Percentiles rank a stretch among this genome's conserved stretches.
Evolutionary conservation across 30 jellyfish, hydroid and myxozoan genomes (phyloP).

Genomic region (Aurelia sp.): DNA sequence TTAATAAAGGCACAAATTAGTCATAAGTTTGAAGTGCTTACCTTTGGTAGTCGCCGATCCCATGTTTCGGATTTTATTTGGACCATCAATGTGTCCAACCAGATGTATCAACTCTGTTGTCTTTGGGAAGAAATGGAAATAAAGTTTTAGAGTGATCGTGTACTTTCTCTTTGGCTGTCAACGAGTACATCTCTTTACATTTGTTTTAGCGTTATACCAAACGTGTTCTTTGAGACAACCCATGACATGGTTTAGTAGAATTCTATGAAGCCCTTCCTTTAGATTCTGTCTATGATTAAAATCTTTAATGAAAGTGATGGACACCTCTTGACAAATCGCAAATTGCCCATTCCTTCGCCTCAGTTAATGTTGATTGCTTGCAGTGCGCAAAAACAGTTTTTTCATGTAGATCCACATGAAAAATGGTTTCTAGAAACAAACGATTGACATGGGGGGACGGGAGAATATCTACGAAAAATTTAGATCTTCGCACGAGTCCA

Average conservation of each 20-base stretch:
- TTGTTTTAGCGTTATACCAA: too few species aligned
- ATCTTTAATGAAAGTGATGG: too few species aligned
- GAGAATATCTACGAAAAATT: neutral
- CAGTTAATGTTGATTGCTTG: too few species aligned
- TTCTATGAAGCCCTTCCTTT: too few species aligned
- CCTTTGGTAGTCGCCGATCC: neutral
- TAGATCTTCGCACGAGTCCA: neutral
- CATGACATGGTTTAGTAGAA: too few species aligned
- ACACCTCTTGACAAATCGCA: too few species aligned
- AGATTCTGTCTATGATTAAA: too few species aligned
- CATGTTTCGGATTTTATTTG: neutral
- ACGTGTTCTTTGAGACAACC: too few species aligned
- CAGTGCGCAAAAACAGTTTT: too few species aligned
- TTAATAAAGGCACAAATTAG: neutral
- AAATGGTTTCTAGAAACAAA: too few species aligned
- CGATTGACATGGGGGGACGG: neutral
- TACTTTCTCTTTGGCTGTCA: neutral
- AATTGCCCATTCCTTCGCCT: too few species aligned
- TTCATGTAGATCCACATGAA: too few species aligned
- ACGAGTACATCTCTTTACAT: neutral
- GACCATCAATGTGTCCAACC: conserved; percentile 30
- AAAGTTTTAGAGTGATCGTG: neutral
- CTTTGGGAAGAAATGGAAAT: neutral
- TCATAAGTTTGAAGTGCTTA: neutral
- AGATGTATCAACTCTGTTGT: conserved; percentile 56